phyloP scores from a whole-genome alignment of 2,113 vertebrate genomes.

The Columba janthina region DNA sequence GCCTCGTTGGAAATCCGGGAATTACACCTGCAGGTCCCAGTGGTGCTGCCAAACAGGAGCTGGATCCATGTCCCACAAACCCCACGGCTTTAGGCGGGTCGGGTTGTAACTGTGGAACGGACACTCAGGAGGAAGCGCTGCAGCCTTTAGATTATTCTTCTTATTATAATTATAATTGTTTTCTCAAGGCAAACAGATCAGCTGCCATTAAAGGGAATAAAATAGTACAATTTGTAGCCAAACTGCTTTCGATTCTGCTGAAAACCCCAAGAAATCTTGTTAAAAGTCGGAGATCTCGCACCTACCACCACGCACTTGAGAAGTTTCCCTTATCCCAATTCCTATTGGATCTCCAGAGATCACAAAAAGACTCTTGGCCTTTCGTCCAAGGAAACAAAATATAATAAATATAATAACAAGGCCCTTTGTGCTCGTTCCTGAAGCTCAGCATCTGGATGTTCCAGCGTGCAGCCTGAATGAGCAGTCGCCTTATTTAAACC shows the following conservation, averaged over 20 bases:
- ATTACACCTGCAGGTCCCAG: accelerated
- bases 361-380: background rate
- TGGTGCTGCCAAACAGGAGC: background rate
- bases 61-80: background rate
- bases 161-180: too few species aligned
- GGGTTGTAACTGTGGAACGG: accelerated
- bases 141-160: background rate
- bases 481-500: background rate
- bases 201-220: background rate
- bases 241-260: background rate
- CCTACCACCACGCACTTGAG: accelerated
- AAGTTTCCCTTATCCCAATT: background rate
- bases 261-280: background rate
- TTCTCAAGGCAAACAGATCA: too few species aligned
- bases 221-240: background rate
- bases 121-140: background rate
- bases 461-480: background rate
- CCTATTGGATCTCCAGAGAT: background rate
- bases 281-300: background rate
- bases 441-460: background rate
- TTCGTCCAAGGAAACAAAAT: background rate
- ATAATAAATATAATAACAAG: accelerated
- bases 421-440: background rate
- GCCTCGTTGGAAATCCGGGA: accelerated
- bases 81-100: background rate